Conservation (phyloP, 2,797 vertebrate species). For the Rhinichthys osculus region DNA sequence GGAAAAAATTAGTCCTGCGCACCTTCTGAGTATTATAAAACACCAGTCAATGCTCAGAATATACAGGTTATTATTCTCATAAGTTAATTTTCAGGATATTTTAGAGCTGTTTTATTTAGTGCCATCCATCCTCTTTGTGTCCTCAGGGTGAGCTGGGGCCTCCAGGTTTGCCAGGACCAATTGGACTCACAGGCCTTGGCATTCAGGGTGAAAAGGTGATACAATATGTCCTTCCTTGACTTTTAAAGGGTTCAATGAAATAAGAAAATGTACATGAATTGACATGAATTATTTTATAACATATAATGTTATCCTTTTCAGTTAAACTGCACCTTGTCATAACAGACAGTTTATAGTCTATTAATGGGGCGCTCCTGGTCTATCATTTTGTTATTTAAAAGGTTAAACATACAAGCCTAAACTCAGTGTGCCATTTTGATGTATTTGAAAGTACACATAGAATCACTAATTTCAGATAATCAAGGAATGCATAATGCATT, state of each 20-base stretch:
- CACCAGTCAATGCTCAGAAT: neutral
- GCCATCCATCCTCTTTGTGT: conserved; percentile 50
- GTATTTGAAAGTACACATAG: no score
- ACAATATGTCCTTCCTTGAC: neutral
- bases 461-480: neutral
- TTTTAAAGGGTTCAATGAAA: neutral
- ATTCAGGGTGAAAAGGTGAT: conserved; percentile 89
- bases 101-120: neutral
- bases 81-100: neutral
- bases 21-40: conserved; percentile 9
- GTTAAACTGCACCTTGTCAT: neutral
- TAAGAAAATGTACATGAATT: neutral
- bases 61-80: neutral
- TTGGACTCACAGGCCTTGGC: conserved; percentile 81
- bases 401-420: neutral
- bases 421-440: no score
- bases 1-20: conserved; percentile 49
- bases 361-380: neutral
- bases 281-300: neutral
- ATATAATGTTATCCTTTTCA: neutral
- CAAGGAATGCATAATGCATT: neutral
- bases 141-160: conserved; percentile 84
- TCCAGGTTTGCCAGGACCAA: conserved; percentile 79
- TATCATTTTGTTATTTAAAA: neutral
- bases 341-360: neutral